phyloP scores from a whole-genome alignment of 2,888 invertebrate genomes.

The Aethes cnicana region DNA sequence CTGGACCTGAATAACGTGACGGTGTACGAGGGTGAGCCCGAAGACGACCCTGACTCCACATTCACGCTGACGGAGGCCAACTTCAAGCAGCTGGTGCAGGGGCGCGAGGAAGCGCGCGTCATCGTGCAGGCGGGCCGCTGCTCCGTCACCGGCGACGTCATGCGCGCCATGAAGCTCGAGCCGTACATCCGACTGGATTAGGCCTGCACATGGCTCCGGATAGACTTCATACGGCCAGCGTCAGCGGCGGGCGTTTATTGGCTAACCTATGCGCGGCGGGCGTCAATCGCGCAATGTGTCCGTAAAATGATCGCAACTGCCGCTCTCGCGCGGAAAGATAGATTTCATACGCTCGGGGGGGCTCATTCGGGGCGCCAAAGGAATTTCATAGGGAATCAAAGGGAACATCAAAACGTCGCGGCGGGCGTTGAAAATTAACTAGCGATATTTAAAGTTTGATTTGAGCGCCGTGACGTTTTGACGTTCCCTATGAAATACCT shows the following conservation, averaged over 20 bases:
- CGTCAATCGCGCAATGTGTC: too few relatives aligned
- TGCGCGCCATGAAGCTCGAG: slow-evolving; percentile 78
- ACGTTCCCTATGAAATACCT: too few relatives aligned
- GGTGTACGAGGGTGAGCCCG: slow-evolving; percentile 73
- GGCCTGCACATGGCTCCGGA: not conserved
- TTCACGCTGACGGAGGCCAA: slow-evolving; percentile 71
- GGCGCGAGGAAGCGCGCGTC: slow-evolving; percentile 63
- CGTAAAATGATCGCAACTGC: too few relatives aligned
- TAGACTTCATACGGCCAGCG: not conserved
- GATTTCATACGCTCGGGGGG: too few relatives aligned
- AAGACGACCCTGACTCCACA: slow-evolving; percentile 71
- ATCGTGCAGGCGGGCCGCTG: slow-evolving; percentile 76
- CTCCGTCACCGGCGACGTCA: slow-evolving; percentile 77
- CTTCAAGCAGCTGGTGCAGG: slow-evolving; percentile 69
- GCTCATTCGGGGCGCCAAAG: too few relatives aligned
- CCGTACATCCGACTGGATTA: slow-evolving; percentile 69
- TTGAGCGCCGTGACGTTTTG: too few relatives aligned
- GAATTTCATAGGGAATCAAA: too few relatives aligned
- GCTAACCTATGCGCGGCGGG: not conserved
- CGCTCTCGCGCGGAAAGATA: too few relatives aligned
- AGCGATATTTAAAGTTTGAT: too few relatives aligned
- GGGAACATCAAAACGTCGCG: too few relatives aligned
- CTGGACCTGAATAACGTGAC: slow-evolving; percentile 68
- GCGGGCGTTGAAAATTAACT: too few relatives aligned
- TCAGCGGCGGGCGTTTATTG: not conserved